phyloP scores from a whole-genome alignment of 1,140 invertebrate genomes.

The Apocrypta bakeri region DNA sequence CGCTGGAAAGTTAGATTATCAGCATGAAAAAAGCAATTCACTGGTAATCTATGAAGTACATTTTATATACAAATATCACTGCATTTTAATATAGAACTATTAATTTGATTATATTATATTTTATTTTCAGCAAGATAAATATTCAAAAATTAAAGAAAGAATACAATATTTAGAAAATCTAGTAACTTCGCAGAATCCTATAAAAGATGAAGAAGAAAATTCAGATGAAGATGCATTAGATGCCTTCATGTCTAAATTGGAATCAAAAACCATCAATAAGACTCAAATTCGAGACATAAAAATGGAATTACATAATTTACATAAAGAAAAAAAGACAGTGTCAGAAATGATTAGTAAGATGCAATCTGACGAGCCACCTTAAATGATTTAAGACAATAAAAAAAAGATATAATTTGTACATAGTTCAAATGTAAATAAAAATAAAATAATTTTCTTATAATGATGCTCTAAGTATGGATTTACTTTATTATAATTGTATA shows the following conservation, averaged over 20 bases:
- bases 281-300: slow-evolving; percentile 64
- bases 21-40: slow-evolving; percentile 85
- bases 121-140: slow-evolving; percentile 79
- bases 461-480: background rate
- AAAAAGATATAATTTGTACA: background rate
- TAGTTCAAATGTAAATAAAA: background rate
- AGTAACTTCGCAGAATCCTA: slow-evolving; percentile 65
- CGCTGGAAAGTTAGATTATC: slow-evolving; percentile 76
- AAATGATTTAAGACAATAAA: no score
- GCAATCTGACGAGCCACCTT: slow-evolving; percentile 81
- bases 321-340: slow-evolving; percentile 80
- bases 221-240: slow-evolving; percentile 80
- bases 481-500: no score
- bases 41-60: slow-evolving; percentile 82
- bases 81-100: background rate
- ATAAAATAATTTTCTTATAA: background rate
- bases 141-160: slow-evolving; percentile 76
- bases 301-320: slow-evolving; percentile 79
- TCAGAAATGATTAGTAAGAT: slow-evolving; percentile 85
- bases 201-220: slow-evolving; percentile 34
- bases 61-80: no score
- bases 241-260: slow-evolving; percentile 82
- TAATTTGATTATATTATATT: background rate
- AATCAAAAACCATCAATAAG: slow-evolving; percentile 68
- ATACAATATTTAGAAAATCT: slow-evolving; percentile 79